These are phyloP conservation scores for Polypedilum pembai DNA, from an alignment of 1,140 invertebrate genomes.

Conservation along the genomic window DNA sequence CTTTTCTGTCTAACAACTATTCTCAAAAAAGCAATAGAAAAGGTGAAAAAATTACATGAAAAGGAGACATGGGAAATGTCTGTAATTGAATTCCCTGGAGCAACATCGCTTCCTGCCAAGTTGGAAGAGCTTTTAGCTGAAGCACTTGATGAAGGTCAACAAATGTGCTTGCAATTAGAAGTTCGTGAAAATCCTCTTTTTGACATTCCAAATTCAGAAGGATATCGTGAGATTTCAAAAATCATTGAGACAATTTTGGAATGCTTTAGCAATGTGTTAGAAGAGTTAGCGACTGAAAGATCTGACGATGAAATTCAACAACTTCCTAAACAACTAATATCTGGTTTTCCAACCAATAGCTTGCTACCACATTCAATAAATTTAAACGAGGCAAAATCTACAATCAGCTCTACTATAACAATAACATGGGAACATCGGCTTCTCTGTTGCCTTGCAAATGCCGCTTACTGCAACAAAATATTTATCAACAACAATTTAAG, in stretches of 20 bases:
- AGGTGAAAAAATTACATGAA: constrained; percentile 65
- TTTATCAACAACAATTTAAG: constrained; percentile 65
- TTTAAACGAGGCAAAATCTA: constrained; percentile 31
- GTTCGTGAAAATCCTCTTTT: constrained; percentile 62
- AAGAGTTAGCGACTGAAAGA: constrained; percentile 56
- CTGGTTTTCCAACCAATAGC: constrained; percentile 50
- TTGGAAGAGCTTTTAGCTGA: constrained; percentile 79
- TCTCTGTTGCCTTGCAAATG: constrained; percentile 83
- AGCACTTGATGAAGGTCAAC: constrained; percentile 74
- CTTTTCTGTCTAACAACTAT: constrained; percentile 78
- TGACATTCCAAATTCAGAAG: constrained; percentile 49
- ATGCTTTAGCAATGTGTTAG: constrained; percentile 55
- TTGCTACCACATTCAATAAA: constrained; percentile 35
- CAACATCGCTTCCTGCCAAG: constrained; percentile 61
- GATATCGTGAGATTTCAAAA: constrained; percentile 57
- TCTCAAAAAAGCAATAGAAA: constrained; percentile 73
- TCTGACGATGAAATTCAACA: constrained; percentile 51
- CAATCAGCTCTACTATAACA: constrained; percentile 33
- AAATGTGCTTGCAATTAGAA: constrained; percentile 68
- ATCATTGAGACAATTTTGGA: constrained; percentile 65
- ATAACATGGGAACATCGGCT: constrained; percentile 70
- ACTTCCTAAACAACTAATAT: constrained; percentile 51
- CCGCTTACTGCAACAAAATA: constrained; percentile 68
- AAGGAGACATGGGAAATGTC: constrained; percentile 86
- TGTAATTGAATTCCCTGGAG: constrained; percentile 53